Evolutionary conservation across 2,888 invertebrate species (phyloP).

Genomic region (Pseudanteris insignis): DNA sequence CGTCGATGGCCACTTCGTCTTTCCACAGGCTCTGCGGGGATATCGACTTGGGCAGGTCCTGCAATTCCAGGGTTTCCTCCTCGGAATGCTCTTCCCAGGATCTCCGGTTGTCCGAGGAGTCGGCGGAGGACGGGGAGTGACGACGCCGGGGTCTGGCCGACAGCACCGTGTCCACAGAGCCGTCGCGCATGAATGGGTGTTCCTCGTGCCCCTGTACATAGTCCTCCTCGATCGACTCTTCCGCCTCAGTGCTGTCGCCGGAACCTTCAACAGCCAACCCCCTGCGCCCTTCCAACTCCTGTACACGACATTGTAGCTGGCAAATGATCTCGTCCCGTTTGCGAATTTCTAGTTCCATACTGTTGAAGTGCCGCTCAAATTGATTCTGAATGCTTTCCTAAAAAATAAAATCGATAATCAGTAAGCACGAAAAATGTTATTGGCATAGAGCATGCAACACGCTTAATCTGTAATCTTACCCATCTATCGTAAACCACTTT

Average conservation of each 20-base stretch:
- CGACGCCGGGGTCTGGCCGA: conserved; percentile 53
- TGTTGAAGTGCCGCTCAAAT: conserved; percentile 72
- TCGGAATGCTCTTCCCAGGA: conserved; percentile 80
- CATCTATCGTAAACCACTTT: conserved; percentile 77
- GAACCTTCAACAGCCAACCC: conserved; percentile 16
- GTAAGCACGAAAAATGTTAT: no score
- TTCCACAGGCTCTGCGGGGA: conserved; percentile 65
- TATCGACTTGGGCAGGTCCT: conserved; percentile 71
- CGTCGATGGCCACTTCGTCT: conserved; percentile 63
- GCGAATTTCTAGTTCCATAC: conserved; percentile 82
- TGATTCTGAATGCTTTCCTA: conserved; percentile 68
- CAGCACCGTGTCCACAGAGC: conserved; percentile 63
- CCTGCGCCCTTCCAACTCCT: no score
- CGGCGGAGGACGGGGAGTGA: conserved; percentile 53
- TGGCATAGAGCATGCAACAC: no score
- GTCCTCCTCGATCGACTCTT: conserved; percentile 64
- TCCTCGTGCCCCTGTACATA: conserved; percentile 66
- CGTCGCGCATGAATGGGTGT: conserved; percentile 68
- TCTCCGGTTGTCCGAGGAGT: conserved; percentile 66
- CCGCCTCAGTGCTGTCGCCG: conserved; percentile 61
- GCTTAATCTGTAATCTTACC: conserved; percentile 62
- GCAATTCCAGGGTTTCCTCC: conserved; percentile 75
- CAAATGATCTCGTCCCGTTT: conserved; percentile 83
- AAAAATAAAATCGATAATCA: neutral
- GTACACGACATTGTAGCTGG: no score